phyloP scores from a whole-genome alignment of 53 echinoderm and acorn worm genomes.

The Stichopus horrens region DNA sequence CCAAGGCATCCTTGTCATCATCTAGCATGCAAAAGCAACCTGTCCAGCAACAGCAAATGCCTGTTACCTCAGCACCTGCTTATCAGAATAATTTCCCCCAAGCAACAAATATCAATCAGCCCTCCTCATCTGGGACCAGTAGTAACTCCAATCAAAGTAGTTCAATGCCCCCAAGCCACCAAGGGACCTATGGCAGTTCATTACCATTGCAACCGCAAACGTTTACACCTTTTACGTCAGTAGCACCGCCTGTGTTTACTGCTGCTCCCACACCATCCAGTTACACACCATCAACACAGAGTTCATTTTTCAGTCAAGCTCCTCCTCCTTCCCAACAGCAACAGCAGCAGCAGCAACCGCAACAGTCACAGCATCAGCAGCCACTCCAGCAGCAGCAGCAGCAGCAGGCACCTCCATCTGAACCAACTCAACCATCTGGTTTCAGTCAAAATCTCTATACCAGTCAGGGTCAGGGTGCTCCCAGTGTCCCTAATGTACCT shows the following conservation, averaged over 20 bases:
- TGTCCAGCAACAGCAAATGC: conserved; percentile 41
- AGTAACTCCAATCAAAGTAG: neutral
- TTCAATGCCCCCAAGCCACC: conserved; percentile 6
- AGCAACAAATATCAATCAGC: conserved; percentile 6
- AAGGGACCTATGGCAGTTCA: neutral
- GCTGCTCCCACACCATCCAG: conserved; percentile 3
- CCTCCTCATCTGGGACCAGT: conserved; percentile 9
- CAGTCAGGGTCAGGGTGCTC: conserved; percentile 13
- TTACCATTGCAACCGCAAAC: conserved; percentile 5
- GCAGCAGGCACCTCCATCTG: neutral
- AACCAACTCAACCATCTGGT: conserved; percentile 8
- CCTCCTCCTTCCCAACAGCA: conserved; percentile 31
- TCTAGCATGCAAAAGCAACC: conserved; percentile 4
- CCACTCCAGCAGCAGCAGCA: conserved; percentile 15
- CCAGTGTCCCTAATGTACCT: conserved; percentile 40
- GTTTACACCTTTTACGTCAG: conserved; percentile 19
- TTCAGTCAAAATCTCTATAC: conserved; percentile 4
- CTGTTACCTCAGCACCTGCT: conserved; percentile 27
- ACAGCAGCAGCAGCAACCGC: conserved; percentile 31
- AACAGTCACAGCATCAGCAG: conserved; percentile 38
- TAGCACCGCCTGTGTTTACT: conserved; percentile 28
- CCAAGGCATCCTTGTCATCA: conserved; percentile 44
- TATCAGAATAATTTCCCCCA: conserved; percentile 20
- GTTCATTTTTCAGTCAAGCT: conserved; percentile 8
- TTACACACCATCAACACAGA: conserved; percentile 17